Percentiles rank a stretch among this genome's conserved stretches.
phyloP scores from a whole-genome alignment of 2,797 vertebrate species.

The Valencia hispanica region DNA sequence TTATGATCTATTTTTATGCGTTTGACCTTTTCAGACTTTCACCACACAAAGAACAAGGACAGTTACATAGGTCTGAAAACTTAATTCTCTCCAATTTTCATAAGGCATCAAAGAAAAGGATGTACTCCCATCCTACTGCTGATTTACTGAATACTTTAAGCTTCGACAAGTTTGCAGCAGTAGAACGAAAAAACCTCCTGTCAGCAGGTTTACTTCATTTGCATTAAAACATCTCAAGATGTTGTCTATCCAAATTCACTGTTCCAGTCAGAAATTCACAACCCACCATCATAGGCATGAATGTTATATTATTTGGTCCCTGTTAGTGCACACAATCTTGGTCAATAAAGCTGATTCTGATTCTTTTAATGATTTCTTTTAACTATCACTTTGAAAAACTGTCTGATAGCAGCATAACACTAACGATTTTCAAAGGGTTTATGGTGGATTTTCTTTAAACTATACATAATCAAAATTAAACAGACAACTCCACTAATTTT shows the following conservation, averaged over 20 bases:
- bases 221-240: slow-evolving; percentile 43
- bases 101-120: slow-evolving; percentile 35
- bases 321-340: too few species aligned
- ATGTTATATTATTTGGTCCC: too few species aligned
- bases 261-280: not conserved
- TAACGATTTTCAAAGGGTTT: not conserved
- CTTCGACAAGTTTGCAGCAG: slow-evolving; percentile 40
- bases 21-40: slow-evolving; percentile 50
- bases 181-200: slow-evolving; percentile 26
- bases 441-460: too few species aligned
- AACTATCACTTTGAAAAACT: too few species aligned
- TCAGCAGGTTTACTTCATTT: slow-evolving; percentile 64
- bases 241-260: slow-evolving; percentile 50
- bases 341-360: too few species aligned
- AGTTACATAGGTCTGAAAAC: slow-evolving; percentile 14
- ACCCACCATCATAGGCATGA: not conserved
- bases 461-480: too few species aligned
- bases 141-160: slow-evolving; percentile 48
- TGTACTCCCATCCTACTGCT: slow-evolving; percentile 11
- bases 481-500: not conserved
- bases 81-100: slow-evolving; percentile 18
- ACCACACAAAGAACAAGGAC: slow-evolving; percentile 40
- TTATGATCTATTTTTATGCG: slow-evolving; percentile 43
- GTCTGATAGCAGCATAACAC: not conserved
- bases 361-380: too few species aligned